Conservation (phyloP, 1,140 invertebrate genomes). For the Pogonomyrmex barbatus region DNA sequence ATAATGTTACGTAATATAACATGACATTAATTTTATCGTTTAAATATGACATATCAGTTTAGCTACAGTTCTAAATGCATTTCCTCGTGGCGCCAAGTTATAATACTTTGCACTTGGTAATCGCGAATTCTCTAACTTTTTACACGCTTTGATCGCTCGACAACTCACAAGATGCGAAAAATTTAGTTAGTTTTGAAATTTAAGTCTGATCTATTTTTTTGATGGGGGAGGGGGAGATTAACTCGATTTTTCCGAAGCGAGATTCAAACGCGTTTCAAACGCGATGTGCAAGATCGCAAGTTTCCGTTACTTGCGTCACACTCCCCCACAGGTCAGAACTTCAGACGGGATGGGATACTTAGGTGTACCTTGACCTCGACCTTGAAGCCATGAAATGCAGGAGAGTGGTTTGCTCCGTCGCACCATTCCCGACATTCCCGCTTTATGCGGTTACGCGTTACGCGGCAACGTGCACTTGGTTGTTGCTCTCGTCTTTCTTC, state of each 20-base stretch:
- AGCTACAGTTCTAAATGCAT: not conserved
- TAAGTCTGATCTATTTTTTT: not conserved
- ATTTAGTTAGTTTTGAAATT: not conserved
- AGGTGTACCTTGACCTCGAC: conserved; percentile 83
- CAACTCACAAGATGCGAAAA: not conserved
- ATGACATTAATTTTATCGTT: conserved; percentile 31
- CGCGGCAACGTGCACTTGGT: conserved; percentile 69
- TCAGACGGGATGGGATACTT: conserved; percentile 73
- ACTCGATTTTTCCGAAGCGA: not conserved
- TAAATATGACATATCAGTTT: conserved; percentile 24
- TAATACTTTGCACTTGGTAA: not conserved
- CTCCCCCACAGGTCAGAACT: not conserved
- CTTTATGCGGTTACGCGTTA: conserved; percentile 48
- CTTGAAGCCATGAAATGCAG: conserved; percentile 81
- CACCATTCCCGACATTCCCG: conserved; percentile 73
- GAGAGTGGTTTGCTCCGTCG: conserved; percentile 67
- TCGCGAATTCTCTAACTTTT: not conserved
- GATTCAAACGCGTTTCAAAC: no score
- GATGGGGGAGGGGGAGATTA: no score
- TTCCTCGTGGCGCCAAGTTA: not conserved
- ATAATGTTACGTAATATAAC: not conserved
- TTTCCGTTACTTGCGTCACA: not conserved
- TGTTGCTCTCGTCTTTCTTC: conserved; percentile 62
- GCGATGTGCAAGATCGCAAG: not conserved
- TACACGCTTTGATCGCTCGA: not conserved